Percentiles rank a stretch among this genome's conserved stretches.
phyloP scores from a whole-genome alignment of 2,113 vertebrate species.

The Thalassarche chlororhynchos region DNA sequence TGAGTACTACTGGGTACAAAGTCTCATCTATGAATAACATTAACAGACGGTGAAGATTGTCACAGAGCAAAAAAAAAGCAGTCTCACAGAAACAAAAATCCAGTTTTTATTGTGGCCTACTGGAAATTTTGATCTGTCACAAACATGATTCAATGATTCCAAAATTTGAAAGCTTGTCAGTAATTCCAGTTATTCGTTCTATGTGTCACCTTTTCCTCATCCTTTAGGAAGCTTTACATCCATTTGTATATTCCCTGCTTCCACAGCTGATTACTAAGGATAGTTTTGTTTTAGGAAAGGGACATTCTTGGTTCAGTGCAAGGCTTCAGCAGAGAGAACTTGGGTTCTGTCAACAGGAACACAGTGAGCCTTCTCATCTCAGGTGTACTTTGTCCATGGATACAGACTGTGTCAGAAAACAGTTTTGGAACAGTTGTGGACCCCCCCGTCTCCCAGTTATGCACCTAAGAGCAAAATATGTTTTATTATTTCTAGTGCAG shows the following conservation, averaged over 20 bases:
- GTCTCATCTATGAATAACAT: slow-evolving; percentile 54
- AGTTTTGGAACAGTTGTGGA: background rate
- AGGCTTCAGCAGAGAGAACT: background rate
- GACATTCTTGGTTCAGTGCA: background rate
- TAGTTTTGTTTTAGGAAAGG: background rate
- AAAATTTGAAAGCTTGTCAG: background rate
- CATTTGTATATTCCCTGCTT: background rate
- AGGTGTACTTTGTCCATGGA: background rate
- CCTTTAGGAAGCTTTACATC: background rate
- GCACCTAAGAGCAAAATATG: background rate
- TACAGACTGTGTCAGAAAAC: background rate
- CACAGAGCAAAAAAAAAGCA: background rate
- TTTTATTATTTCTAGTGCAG: background rate
- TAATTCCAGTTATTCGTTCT: background rate
- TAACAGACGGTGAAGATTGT: slow-evolving; percentile 30
- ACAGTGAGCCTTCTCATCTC: background rate
- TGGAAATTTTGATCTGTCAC: background rate
- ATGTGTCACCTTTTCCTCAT: background rate
- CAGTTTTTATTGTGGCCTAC: background rate
- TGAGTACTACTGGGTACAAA: slow-evolving; percentile 47
- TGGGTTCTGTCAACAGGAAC: background rate
- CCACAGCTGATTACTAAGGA: background rate
- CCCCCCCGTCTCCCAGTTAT: background rate
- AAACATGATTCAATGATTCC: background rate
- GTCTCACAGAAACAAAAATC: background rate